These are phyloP conservation scores for Gnathonemus longibarbis DNA, from an alignment of 2,113 vertebrate species.

Conservation along the genomic window DNA sequence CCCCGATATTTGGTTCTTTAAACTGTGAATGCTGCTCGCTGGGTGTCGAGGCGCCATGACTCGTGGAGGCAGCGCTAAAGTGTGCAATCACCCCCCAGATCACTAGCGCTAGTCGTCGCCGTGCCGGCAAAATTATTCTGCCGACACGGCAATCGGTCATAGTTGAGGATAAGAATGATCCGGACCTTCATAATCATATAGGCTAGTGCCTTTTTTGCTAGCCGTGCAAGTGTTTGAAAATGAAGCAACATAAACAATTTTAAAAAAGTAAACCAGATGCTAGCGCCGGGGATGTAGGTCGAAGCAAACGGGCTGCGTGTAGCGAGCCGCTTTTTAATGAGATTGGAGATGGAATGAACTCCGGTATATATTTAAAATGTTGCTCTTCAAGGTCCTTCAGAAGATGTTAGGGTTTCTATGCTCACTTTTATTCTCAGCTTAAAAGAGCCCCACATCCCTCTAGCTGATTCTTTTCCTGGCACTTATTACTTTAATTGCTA, in stretches of 20 bases:
- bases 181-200: not conserved
- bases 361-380: not conserved
- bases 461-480: not conserved
- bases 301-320: not conserved
- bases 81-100: not conserved
- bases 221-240: not conserved
- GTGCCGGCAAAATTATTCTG: not conserved
- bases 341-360: not conserved
- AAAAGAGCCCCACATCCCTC: not conserved
- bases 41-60: not conserved
- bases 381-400: not conserved
- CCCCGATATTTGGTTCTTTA: conserved; percentile 17
- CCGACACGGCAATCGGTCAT: not conserved
- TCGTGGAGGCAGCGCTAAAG: not conserved
- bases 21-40: conserved; percentile 5
- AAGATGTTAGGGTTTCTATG: not conserved
- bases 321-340: not conserved
- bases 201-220: not conserved
- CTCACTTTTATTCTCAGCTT: not conserved
- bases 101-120: not conserved
- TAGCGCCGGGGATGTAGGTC: not conserved
- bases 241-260: not conserved
- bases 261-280: not conserved
- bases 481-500: not conserved
- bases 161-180: not conserved